Base-by-base conservation (phyloP, 2,113 vertebrate species). In the Sorex araneus region DNA sequence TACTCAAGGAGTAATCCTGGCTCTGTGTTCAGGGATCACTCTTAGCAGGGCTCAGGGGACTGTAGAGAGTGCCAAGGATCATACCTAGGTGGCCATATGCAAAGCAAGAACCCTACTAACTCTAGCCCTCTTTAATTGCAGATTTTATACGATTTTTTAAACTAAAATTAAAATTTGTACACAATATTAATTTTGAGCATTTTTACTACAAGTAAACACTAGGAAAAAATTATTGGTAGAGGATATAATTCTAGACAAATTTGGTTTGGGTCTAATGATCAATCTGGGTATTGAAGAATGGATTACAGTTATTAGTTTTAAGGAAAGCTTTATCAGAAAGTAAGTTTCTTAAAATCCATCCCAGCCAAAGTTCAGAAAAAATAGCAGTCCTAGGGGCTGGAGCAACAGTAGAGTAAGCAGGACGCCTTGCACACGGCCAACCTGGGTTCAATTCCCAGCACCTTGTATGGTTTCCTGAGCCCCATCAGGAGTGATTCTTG, bases 141-240 rank as follows among this genome's bases (percentile, higher is more conserved):
- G 32, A 84, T 94, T 92, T 94, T 84, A 40, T 54, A 95, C 87
- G 50, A 94, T 54, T 93, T 60, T 95, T 1, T 71, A 84, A 87
- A 27, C 70, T 90, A 89, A 93, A 82, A 88, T 30, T 90, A 89
- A 93, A 82, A 88, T 30, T 34, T 84, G 4, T 47, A 75, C 2
- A 69, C 16, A 47, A 45, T 64, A 89, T 82, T 95, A 90, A 74
- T 79, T 94, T 79, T 84, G 45, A 74, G 93, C 32, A 81, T 82
- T 93, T 93, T 92, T 88, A 76, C 7, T 71, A 34, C 11, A 81
- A 81, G 54, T 30, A 84, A 89, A 78, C 25, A 77, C 87, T 40
- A 91, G 30, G 66, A 19, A 45, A 10, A 71, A 74, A 85, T 12
- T 79, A 8, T 34, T 92, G 3, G 10, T 92, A 75, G 23, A 86